These are phyloP conservation scores for Suricata suricatta DNA, from an alignment of 2,113 vertebrate genomes.

Conservation along the genomic window DNA sequence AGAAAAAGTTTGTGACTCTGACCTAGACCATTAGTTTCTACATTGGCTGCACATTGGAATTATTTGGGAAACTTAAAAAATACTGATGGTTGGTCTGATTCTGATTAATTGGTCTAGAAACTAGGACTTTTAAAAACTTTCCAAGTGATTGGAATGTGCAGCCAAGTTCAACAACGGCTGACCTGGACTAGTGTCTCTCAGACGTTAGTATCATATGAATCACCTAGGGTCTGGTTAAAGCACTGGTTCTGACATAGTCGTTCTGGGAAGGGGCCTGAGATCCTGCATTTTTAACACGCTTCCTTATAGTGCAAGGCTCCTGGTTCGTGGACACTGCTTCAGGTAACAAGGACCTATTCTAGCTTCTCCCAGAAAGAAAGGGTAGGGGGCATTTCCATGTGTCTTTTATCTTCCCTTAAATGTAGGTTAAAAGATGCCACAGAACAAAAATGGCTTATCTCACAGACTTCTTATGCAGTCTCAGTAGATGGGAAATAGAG, in stretches of 20 bases:
- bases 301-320: background rate
- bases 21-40: background rate
- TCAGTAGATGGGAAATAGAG: background rate
- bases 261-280: background rate
- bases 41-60: background rate
- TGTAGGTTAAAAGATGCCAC: background rate
- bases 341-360: background rate
- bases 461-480: background rate
- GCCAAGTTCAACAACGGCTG: background rate
- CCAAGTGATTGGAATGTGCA: background rate
- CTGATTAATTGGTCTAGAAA: background rate
- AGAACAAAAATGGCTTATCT: background rate
- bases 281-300: background rate
- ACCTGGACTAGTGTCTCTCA: background rate
- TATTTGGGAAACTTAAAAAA: background rate
- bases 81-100: background rate
- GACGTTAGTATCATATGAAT: background rate
- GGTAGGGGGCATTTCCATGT: background rate
- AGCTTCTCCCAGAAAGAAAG: background rate
- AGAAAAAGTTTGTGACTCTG: background rate
- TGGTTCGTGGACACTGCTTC: background rate
- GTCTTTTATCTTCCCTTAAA: background rate
- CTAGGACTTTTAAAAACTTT: background rate
- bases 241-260: background rate
- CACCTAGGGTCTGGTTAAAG: background rate